Evolutionary conservation across 1,140 invertebrate species (phyloP).

Genomic region (Sarcophaga bullata): DNA sequence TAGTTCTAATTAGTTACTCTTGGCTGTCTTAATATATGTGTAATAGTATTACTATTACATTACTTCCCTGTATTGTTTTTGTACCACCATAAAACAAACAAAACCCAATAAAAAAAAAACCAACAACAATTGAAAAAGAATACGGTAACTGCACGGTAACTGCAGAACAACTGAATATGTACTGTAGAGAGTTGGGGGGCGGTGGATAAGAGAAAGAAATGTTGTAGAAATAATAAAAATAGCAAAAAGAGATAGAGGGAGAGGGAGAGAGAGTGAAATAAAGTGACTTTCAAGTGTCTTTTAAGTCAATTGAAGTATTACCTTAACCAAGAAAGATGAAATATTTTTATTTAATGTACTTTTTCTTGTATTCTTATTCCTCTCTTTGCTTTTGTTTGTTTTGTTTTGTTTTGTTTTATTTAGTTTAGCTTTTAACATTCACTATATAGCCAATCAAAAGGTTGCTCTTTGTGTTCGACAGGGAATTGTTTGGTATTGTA

Average conservation of each 20-base stretch:
- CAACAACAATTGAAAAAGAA: neutral
- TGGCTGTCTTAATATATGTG: too few species aligned
- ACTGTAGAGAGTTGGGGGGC: neutral
- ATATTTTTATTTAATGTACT: conserved; percentile 16
- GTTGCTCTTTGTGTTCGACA: neutral
- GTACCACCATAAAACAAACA: neutral
- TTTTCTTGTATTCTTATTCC: neutral
- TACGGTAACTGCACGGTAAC: neutral
- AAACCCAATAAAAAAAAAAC: neutral
- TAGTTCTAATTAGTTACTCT: too few species aligned
- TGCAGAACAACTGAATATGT: neutral
- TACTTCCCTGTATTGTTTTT: neutral
- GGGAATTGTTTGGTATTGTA: neutral
- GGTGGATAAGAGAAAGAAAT: neutral
- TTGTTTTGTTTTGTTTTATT: too few species aligned
- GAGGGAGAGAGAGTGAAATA: neutral
- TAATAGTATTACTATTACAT: too few species aligned
- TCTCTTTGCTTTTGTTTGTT: too few species aligned
- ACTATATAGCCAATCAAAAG: neutral
- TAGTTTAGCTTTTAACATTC: neutral
- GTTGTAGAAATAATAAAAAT: neutral
- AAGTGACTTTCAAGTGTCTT: conserved; percentile 37
- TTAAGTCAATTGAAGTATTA: conserved; percentile 32
- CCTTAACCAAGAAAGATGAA: conserved; percentile 23
- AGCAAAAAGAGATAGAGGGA: neutral